Base-by-base conservation (phyloP, 2,797 vertebrate genomes). In the Rhodeus uyekii region DNA sequence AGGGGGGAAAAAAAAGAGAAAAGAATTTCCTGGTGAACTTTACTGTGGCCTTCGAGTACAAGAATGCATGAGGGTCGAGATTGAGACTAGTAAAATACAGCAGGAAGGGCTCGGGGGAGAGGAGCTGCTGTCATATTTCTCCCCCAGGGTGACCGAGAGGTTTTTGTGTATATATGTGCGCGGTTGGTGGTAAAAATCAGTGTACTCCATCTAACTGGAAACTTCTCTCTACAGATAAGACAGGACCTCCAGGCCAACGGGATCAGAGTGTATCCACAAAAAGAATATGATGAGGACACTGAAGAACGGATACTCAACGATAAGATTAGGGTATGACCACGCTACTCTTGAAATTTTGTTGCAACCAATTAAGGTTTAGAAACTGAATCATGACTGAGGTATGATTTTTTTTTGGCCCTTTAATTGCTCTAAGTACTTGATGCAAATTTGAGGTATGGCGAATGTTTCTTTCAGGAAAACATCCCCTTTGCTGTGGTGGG, bases 401-500 rank as follows among this genome's bases (percentile, higher is more conserved):
- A 42, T 16, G 6, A 8, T 16, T 34, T 22, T 12, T 13, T 48
- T 32, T 13, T 2, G 68, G 42, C 18, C 27, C 42, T 74, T 55
- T 13, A 19, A 36, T 39, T 60, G n/a, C 8, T 78, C 42, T n/a
- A 32, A 60, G 19, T 13, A 38, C 46, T 24, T 27, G 63, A 27
- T 65, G 5, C 48, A n/a, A 36, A 34, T 38, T 50, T 38, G 6
- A 44, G 19, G 39, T n/a, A 32, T 77, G 10, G 48, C 0, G 1
- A 74, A 74, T 27, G 14, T 10, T 34, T 85, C 9, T 80, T 77
- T 29, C 89, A 99, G 97, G 96, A 97, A 81, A 96, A 91, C 83
- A 98, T 99, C 87, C 98, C 98, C 0, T 99, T 98, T 0, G 98
- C 97, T 0, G 97, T 99, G 79, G 97, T 99, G 2, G 98, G 98